A percentile compares a stretch with the other conserved stretches of the same genome.
Conservation (phyloP, 1,140 invertebrate species). For the Paraescarpia echinospica region DNA sequence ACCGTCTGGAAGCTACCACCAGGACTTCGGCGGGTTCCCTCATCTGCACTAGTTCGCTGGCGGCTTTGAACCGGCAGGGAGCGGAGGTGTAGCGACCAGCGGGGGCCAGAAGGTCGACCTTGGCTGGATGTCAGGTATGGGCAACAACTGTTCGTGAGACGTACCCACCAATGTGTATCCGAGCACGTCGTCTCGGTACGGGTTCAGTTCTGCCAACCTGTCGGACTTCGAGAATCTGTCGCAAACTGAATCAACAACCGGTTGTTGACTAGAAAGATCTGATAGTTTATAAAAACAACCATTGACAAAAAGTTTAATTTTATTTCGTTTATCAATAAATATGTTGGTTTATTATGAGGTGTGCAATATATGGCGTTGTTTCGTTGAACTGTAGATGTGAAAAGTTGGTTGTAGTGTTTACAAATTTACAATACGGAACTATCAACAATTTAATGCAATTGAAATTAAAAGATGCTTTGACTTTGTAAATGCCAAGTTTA, state of each 20-base stretch:
- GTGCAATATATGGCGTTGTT: background rate
- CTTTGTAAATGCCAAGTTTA: no score
- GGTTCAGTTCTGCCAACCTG: background rate
- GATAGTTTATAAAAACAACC: background rate
- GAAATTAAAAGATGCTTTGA: no score
- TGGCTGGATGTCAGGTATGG: background rate
- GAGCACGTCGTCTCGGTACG: background rate
- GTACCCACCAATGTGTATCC: background rate
- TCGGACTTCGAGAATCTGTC: background rate
- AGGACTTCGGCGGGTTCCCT: background rate
- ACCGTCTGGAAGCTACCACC: background rate
- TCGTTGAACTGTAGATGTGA: background rate
- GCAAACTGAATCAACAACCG: background rate
- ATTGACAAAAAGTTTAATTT: background rate
- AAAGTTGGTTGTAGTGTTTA: no score
- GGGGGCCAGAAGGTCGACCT: background rate
- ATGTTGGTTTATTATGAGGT: background rate
- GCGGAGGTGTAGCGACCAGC: no score
- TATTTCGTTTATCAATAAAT: background rate
- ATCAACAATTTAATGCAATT: no score
- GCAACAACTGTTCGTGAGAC: background rate
- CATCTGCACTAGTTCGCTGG: background rate
- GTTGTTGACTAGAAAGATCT: background rate
- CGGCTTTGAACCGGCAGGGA: background rate
- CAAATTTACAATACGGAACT: no score